Conservation (phyloP, 2,113 vertebrate species). For the Ciconia maguari region DNA sequence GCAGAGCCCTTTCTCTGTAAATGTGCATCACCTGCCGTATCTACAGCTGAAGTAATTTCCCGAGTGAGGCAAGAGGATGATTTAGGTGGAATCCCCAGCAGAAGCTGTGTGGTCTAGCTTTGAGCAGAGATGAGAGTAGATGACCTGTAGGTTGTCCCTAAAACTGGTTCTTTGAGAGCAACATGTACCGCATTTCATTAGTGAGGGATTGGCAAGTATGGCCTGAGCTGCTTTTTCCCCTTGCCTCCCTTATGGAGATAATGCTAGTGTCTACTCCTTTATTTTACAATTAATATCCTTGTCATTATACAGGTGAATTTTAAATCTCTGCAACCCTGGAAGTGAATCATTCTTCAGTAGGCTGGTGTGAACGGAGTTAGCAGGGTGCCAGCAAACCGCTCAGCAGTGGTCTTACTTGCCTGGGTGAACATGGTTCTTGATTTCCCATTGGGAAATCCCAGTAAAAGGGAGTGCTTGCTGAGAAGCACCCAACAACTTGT, state of each 20-base stretch:
- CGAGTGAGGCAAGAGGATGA: not conserved
- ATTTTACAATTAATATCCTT: not conserved
- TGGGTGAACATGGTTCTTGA: not conserved
- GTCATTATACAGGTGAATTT: not conserved
- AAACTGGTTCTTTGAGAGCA: not conserved
- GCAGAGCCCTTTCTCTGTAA: not conserved
- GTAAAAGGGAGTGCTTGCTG: not conserved
- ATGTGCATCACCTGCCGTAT: not conserved
- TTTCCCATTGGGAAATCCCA: not conserved
- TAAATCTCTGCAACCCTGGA: not conserved
- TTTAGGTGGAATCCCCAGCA: not conserved
- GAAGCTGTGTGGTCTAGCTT: not conserved
- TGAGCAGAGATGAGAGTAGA: not conserved
- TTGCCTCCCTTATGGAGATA: not conserved
- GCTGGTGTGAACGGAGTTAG: not conserved
- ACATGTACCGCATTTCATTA: not conserved
- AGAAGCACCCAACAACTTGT: not conserved
- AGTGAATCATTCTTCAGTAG: not conserved
- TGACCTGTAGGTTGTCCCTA: not conserved
- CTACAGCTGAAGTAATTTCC: not conserved
- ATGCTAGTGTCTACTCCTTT: not conserved
- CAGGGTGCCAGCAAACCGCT: not conserved
- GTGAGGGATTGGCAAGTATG: not conserved
- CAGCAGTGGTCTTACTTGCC: not conserved
- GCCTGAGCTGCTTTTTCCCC: not conserved